Base-by-base conservation (phyloP, 2,797 vertebrate species). In the Gephyroberyx darwinii region DNA sequence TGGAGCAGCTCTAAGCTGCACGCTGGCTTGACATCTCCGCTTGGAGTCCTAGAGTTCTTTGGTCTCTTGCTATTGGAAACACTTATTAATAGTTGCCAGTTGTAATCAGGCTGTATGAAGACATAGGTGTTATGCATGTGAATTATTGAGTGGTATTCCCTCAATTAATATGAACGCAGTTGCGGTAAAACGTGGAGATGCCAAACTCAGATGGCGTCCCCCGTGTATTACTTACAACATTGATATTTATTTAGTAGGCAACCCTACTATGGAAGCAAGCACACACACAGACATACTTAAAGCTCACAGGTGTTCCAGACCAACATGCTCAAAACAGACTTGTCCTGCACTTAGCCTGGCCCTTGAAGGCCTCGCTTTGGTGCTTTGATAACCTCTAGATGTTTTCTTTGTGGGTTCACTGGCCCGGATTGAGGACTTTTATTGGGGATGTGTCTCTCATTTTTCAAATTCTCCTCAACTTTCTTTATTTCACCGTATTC, bases 321-420 rank as follows among this genome's bases (percentile, higher is more conserved):
- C 65, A 56, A 64, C 80, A 77, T 76, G 71, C 69, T 78, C 64
- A 47, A 67, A 77, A 67, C 68, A 81, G 80, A 85, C 54, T 39
- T 43, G 19, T 22, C 22, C 51, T 17, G 5, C 84, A 73, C 82
- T 81, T 78, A 55, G 51, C 61, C 35, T 35, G 72, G 81, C 82
- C 82, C 71, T 74, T 62, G 26, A 53, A 14, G 51, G 55, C 74
- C 61, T 81, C 54, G 0, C 57, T 26, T 35, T 0, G 56, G 50
- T 47, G 58, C 84, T 88, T 83, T 90, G 80, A 82, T 81, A 77
- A 66, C 85, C 57, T 65, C 22, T 71, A 5, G n/a, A 43, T 69
- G 60, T 70, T 75, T 61, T 33, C 60, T 26, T 60, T 65, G 17
- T 3, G 58, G 47, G 53, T 55, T 55, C 78, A 80, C 54, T 81